Conservation (phyloP, 2,113 vertebrate species). For the Phylloscopus trochilus region DNA sequence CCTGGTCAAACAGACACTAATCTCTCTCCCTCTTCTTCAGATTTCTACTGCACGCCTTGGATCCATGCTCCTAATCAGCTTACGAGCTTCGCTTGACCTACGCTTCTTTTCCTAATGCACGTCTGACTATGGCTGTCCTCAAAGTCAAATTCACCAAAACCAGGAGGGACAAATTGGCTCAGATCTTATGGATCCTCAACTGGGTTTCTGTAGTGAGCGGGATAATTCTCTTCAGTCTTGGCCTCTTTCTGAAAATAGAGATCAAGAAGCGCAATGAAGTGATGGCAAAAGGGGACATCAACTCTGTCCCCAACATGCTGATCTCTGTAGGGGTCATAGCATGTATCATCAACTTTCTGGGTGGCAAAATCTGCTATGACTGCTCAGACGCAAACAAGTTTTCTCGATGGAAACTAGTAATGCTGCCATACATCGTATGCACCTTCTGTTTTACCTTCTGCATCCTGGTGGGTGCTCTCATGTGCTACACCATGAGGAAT, state of each 20-base stretch:
- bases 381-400: conserved; percentile 83
- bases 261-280: conserved; percentile 82
- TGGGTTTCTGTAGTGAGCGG: conserved; percentile 86
- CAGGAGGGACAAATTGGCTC: conserved; percentile 83
- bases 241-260: conserved; percentile 85
- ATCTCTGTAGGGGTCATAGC: conserved; percentile 84
- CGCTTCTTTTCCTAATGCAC: not conserved
- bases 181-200: conserved; percentile 88
- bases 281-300: conserved; percentile 79
- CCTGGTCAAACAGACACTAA: conserved; percentile 36
- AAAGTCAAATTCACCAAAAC: conserved; percentile 86
- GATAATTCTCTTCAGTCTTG: conserved; percentile 81
- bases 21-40: conserved; percentile 30
- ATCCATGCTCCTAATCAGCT: conserved; percentile 43
- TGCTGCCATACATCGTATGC: conserved; percentile 86
- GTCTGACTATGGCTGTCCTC: conserved; percentile 80
- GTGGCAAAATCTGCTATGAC: conserved; percentile 89
- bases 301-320: conserved; percentile 83
- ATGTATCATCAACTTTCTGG: conserved; percentile 85
- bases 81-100: conserved; percentile 25
- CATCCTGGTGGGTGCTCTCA: conserved; percentile 82
- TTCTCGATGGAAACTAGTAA: conserved; percentile 84
- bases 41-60: not conserved
- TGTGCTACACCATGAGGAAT: conserved; percentile 84
- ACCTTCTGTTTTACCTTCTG: conserved; percentile 87